Conservation (phyloP, 1,140 invertebrate species). For the Aricia agestis region DNA sequence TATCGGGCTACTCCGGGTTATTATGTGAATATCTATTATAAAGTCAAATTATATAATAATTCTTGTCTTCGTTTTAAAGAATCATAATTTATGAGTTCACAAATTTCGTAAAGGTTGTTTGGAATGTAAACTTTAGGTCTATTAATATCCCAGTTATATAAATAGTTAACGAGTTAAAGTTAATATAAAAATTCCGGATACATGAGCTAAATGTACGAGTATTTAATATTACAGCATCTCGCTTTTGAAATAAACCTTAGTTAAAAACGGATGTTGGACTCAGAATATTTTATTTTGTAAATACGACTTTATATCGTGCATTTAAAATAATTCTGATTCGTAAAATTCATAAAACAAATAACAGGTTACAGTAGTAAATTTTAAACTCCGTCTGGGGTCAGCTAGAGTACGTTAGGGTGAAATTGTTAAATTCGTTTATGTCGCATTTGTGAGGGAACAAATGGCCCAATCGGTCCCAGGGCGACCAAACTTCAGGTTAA, state of each 20-base stretch:
- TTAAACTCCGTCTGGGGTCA: slow-evolving; percentile 8
- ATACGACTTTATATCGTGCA: not conserved
- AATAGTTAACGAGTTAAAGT: not conserved
- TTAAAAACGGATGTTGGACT: too few species aligned
- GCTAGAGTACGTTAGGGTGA: slow-evolving; percentile 52
- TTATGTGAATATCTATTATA: too few species aligned
- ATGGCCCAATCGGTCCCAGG: slow-evolving; percentile 54
- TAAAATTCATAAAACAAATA: not conserved
- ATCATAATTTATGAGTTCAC: not conserved
- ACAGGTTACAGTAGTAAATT: not conserved
- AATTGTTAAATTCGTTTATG: slow-evolving; percentile 65
- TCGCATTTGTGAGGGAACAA: slow-evolving; percentile 42
- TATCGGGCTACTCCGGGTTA: too few species aligned
- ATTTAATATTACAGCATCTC: not conserved
- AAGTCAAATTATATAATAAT: too few species aligned
- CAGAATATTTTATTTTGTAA: not conserved
- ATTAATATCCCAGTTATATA: too few species aligned
- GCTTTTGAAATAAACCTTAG: not conserved
- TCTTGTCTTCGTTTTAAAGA: not conserved
- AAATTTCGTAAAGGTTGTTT: not conserved
- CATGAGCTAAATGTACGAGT: not conserved
- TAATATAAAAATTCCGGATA: not conserved
- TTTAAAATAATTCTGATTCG: not conserved
- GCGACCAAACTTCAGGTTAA: slow-evolving; percentile 48
- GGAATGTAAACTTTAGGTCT: too few species aligned